phyloP scores from a whole-genome alignment of 23 tunicate genomes.

The Corella eumyota region DNA sequence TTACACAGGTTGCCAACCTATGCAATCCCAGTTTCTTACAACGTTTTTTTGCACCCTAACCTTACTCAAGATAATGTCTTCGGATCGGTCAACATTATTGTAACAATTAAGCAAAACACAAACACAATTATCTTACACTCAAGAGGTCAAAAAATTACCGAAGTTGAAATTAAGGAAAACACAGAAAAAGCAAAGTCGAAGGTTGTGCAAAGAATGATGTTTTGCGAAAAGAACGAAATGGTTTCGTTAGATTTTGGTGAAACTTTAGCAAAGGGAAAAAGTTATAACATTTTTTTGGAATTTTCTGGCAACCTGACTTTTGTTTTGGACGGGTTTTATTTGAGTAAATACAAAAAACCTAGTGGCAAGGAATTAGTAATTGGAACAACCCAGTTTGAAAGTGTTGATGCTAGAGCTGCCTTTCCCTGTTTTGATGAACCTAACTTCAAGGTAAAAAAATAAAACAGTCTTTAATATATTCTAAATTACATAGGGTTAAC shows the following conservation, averaged over 20 bases:
- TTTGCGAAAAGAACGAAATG: conserved; percentile 35
- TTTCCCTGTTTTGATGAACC: conserved; percentile 99
- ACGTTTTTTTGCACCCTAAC: conserved; percentile 58
- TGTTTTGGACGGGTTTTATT: conserved; percentile 67
- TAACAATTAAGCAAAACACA: conserved; percentile 15
- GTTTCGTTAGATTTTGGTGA: conserved; percentile 26
- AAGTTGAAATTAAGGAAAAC: background rate
- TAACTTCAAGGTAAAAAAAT: conserved; percentile 34
- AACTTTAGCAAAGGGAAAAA: conserved; percentile 7
- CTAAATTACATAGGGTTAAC: background rate
- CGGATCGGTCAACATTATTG: conserved; percentile 26
- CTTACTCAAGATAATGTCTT: conserved; percentile 22
- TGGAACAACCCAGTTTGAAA: conserved; percentile 87
- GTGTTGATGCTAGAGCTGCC: conserved; percentile 64
- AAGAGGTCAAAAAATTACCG: conserved; percentile 11
- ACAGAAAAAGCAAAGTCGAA: background rate
- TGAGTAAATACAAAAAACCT: conserved; percentile 50
- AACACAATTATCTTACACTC: conserved; percentile 38
- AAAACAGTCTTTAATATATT: background rate
- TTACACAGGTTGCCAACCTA: conserved; percentile 45
- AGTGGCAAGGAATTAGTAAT: conserved; percentile 46
- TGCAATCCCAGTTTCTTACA: conserved; percentile 28
- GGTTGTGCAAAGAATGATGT: background rate
- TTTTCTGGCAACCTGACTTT: conserved; percentile 45
- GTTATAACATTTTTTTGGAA: conserved; percentile 20